A percentile compares a stretch with the other conserved stretches of the same genome.
phyloP scores from a whole-genome alignment of 2,797 vertebrate genomes.

The Centropyge bicolor region DNA sequence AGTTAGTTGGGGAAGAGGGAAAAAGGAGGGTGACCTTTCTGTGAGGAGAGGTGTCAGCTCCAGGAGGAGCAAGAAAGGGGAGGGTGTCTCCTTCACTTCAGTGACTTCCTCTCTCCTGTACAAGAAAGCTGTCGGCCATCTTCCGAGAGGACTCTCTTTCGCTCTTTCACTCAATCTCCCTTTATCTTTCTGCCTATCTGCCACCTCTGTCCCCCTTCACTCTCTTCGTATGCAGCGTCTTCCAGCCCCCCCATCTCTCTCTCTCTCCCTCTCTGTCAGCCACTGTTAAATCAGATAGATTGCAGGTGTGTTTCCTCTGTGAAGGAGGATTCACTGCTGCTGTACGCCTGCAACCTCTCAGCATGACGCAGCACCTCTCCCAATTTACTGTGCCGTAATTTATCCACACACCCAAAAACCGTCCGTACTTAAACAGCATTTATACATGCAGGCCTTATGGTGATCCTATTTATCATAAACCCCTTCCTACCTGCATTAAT shows the following conservation, averaged over 20 bases:
- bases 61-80: slow-evolving; percentile 59
- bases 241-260: slow-evolving; percentile 27
- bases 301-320: slow-evolving; percentile 72
- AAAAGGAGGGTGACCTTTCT: slow-evolving; percentile 65
- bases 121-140: slow-evolving; percentile 74
- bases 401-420: slow-evolving; percentile 55
- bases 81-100: slow-evolving; percentile 73
- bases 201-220: slow-evolving; percentile 36
- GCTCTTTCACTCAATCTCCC: slow-evolving; percentile 56
- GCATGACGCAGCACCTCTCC: slow-evolving; percentile 64
- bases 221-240: slow-evolving; percentile 40
- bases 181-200: slow-evolving; percentile 63
- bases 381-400: slow-evolving; percentile 65
- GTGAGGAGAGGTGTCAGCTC: slow-evolving; percentile 70
- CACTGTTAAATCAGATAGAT: slow-evolving; percentile 74
- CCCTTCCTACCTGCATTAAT: slow-evolving; percentile 60
- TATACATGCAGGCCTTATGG: slow-evolving; percentile 61
- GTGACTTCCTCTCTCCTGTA: slow-evolving; percentile 62
- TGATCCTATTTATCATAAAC: slow-evolving; percentile 70
- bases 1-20: slow-evolving; percentile 59
- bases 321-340: slow-evolving; percentile 66
- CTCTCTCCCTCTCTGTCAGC: slow-evolving; percentile 70
- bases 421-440: slow-evolving; percentile 67
- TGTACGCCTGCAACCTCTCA: slow-evolving; percentile 56
- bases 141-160: slow-evolving; percentile 62